These are phyloP conservation scores for Chrosomus eos DNA, from an alignment of 2,797 vertebrate species.

Conservation along the genomic window DNA sequence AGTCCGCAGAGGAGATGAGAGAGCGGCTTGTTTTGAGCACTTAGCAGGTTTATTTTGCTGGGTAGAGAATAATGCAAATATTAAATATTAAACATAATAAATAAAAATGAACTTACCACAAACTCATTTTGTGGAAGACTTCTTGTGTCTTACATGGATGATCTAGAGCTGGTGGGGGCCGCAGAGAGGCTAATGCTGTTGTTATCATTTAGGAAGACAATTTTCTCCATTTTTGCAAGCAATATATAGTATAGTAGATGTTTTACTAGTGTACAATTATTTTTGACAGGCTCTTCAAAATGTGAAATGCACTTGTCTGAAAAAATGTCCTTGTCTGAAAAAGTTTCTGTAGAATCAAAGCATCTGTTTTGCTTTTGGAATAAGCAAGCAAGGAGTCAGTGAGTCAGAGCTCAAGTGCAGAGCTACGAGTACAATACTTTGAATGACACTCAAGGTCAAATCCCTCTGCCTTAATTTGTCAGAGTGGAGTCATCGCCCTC, in stretches of 20 bases:
- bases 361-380: neutral
- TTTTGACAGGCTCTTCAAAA: neutral
- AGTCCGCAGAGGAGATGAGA: conserved; percentile 13
- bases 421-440: neutral
- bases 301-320: neutral
- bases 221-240: neutral
- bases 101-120: neutral
- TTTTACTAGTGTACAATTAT: neutral
- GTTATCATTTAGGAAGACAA: neutral
- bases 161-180: neutral
- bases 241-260: neutral
- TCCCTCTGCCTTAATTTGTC: conserved; percentile 27
- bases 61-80: neutral
- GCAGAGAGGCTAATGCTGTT: neutral
- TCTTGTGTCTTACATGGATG: neutral
- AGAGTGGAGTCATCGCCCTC: conserved; percentile 35
- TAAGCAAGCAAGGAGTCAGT: neutral
- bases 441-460: conserved; percentile 16
- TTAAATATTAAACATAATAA: conserved; percentile 28
- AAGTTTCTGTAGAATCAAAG: no score
- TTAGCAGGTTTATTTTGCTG: neutral
- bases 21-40: neutral
- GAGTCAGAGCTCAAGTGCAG: conserved; percentile 5
- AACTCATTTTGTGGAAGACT: neutral
- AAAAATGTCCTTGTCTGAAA: neutral